phyloP scores from a whole-genome alignment of 2,113 vertebrate species.

The Colinus virginianus region DNA sequence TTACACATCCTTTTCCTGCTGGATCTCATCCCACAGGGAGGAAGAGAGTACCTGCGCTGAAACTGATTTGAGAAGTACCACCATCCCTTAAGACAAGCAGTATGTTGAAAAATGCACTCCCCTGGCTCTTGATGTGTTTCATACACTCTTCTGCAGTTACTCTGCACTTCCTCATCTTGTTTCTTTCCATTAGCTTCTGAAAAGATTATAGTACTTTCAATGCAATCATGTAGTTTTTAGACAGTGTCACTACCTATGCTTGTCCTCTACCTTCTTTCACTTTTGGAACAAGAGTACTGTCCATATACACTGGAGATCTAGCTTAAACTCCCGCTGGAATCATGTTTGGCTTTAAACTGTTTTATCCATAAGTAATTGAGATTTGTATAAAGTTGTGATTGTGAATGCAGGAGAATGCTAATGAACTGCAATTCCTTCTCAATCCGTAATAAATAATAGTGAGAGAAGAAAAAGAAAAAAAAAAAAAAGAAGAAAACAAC shows the following conservation, averaged over 20 bases:
- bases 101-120: neutral
- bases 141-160: neutral
- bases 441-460: neutral
- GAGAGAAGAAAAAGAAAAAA: no score
- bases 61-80: neutral
- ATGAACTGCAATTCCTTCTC: slow-evolving; percentile 20
- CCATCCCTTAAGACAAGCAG: neutral
- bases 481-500: neutral
- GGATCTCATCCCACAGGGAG: neutral
- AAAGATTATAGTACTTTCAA: slow-evolving; percentile 24
- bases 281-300: slow-evolving; percentile 1
- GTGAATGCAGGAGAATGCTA: slow-evolving; percentile 33
- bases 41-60: neutral
- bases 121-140: neutral
- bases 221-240: neutral
- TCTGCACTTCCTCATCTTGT: neutral
- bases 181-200: neutral
- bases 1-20: neutral
- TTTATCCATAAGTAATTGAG: slow-evolving; percentile 59
- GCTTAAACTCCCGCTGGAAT: slow-evolving; percentile 59
- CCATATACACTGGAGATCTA: slow-evolving; percentile 6
- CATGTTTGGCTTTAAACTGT: slow-evolving; percentile 33
- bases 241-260: neutral
- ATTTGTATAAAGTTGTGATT: neutral
- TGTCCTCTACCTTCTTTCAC: neutral